Base-by-base conservation (phyloP, 2,113 vertebrate species). In the Labeo catla region DNA sequence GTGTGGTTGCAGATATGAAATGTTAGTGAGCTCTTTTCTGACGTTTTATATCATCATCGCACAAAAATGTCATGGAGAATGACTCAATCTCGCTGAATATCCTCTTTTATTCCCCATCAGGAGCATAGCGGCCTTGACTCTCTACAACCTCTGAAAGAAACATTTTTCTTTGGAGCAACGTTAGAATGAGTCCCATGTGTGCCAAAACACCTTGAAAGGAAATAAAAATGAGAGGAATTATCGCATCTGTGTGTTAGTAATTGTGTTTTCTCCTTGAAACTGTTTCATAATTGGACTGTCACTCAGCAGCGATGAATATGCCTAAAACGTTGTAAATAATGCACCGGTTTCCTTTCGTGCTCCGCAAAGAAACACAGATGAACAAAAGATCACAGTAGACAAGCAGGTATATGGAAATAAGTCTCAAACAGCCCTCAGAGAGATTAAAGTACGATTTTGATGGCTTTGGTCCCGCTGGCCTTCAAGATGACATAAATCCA, bases 211-310 rank as follows among this genome's bases (percentile, higher is more conserved):
- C 63, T 82, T 87, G 84, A 86, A 50, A 84, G 50, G 12, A 50
- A 82, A 76, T 66, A 57, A 63, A 86, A 54, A 54, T 50, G 63
- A 63, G 73, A 81, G 66, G 43, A 89, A 87, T 88, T 70, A 84
- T 81, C 73, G 16, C 47, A 54, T 59, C 74, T 70, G 57, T 28
- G 54, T 68, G 57, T 83, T 79, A 43, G 68, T 83, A 89, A 87
- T 88, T 90, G 82, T 72, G 66, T 76, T 89, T 87, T 89, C 80
- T 77, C 50, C 63, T 89, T 72, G 52, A 89, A 87, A 86, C 54
- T 21, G 85, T 6, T 43, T 61, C 6, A 82, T 89, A 83, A 91
- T 88, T 72, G 83, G 78, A 43, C 85, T 83, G 84, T 88, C 83
- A 88, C 52, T 85, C 73, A 83, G 21, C 16, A 4, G 28, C 0